Base-by-base conservation (phyloP, 2,113 vertebrate species). In the Haliaeetus leucogaster region DNA sequence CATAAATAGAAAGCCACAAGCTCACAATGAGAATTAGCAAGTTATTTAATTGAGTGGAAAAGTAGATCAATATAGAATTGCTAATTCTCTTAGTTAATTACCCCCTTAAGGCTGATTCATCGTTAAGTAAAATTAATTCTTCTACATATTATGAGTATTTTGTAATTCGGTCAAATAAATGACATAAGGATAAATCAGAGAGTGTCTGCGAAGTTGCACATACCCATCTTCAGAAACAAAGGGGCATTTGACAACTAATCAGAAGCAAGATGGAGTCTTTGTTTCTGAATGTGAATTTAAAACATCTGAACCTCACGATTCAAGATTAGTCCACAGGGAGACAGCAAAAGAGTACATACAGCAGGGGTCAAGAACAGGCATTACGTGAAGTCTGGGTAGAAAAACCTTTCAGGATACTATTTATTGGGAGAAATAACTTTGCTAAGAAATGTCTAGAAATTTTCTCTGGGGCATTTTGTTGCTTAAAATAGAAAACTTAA, bases 1-100 rank as follows among this genome's bases (percentile, higher is more conserved):
- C 13, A 86, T 15, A 66, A 89, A 76, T 34, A 62, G 70, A 81
- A 85, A 89, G 48, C 59, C 40, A 48, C 13, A 77, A 76, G 29
- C 32, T 88, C 55, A 90, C 93, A 93, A 90, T 67, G 79, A 93
- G 81, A 90, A 82, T 90, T 94, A 92, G 55, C 32, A 61, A 81
- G n/a, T 87, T 85, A 92, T 95, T 89, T 80, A 86, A 80, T 47
- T 92, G 66, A 90, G 66, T 85, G 66, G 42, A 34, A 83, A 95
- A 94, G 55, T 36, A 81, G 53, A 95, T 96, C 93, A 90, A 95
- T 92, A 86, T 2, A 34, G 50, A 81, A 91, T 71, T 78, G 43
- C 38, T 94, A 87, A 91, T 96, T 95, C 30, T 91, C 66, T 88
- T 89, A 87, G 66, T 92, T 93, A 95, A 89, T 93, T 92, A 82